Evolutionary conservation across 2,113 vertebrate species (phyloP).

Genomic region (Leptocoma aspasia): DNA sequence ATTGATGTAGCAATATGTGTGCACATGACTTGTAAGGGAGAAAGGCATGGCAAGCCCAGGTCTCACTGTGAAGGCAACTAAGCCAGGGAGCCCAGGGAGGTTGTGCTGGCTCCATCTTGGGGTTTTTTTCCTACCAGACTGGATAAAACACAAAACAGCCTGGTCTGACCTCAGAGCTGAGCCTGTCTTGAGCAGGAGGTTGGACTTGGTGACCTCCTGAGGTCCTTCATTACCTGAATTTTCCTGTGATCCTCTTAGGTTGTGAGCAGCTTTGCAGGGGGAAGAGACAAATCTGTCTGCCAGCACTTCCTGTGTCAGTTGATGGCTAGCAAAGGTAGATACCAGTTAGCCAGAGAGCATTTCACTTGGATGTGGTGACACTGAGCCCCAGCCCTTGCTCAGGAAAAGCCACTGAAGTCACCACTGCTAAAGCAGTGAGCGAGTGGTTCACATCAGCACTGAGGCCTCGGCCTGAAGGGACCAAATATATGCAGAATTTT

Average conservation of each 20-base stretch:
- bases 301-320: neutral
- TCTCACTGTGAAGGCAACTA: neutral
- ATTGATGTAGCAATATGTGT: neutral
- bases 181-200: neutral
- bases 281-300: neutral
- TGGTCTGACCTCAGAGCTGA: neutral
- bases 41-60: neutral
- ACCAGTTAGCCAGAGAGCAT: neutral
- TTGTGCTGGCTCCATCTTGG: neutral
- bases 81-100: neutral
- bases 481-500: neutral
- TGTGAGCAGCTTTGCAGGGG: neutral
- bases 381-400: neutral
- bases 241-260: constrained; percentile 9
- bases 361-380: neutral
- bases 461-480: neutral
- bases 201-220: neutral
- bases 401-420: neutral
- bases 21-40: neutral
- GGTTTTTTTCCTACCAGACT: neutral
- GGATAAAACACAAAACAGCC: neutral
- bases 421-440: neutral
- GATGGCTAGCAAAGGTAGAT: neutral
- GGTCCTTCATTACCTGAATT: neutral
- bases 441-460: neutral